Base-by-base conservation (phyloP, 2,797 vertebrate species). In the Cossypha caffra region DNA sequence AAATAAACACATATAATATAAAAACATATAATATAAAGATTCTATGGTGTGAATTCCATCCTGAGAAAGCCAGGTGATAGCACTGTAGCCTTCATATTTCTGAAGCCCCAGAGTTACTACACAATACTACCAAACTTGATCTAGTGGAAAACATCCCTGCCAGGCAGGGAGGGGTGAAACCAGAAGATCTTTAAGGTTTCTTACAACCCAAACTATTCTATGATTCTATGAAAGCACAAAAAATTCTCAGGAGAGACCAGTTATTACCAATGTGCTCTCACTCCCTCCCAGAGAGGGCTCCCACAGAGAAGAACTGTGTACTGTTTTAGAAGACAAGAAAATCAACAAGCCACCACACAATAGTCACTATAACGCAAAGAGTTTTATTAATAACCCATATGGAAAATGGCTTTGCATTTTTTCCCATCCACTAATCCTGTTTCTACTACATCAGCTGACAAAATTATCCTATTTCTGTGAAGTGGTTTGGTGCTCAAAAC, bases 351-450 rank as follows among this genome's bases (percentile, higher is more conserved):
- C 7, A 23, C 7, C 11, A 37, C 5, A 16, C 6, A 43, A 45
- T 13, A n/a, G 12, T 51, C 35, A 26, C 31, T 12, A 15, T 21
- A 75, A 59, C 1, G 0, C 26, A 68, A 33, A 43, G 2, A 55
- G 3, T 50, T 93, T 62, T 63, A 51, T 69, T 64, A 55, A 25
- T 18, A 67, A 37, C 3, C 31, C 17, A 2, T 16, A 16, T 4
- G n/a, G 31, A 31, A 1, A 66, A 0, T 7, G 8, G 43, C 9
- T 17, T 12, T 58, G 5, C 21, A 52, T 9, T n/a, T 20, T 25
- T 31, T 4, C 0, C 1, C 8, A 29, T 28, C 9, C 8, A 3
- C 51, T 38, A 20, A 38, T 82, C 63, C 38, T 33, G 2, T 57
- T 55, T 86, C 28, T 67, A 16, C 37, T 48, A 8, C 31, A 7